Evolutionary conservation across 1,140 invertebrate genomes (phyloP).

Genomic region (Teleopsis dalmanni): DNA sequence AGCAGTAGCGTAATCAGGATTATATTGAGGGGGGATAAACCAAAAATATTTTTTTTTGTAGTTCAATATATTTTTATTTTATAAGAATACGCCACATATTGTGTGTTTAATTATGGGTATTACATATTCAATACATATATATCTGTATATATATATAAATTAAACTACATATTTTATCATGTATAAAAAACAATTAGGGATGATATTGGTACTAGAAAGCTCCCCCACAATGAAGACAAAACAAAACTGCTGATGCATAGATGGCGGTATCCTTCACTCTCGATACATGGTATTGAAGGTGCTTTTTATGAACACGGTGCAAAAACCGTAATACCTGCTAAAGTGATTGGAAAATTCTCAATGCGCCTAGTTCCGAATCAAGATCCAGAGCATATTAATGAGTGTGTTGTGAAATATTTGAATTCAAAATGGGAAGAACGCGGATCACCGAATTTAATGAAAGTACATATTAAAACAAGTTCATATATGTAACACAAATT

Average conservation of each 20-base stretch:
- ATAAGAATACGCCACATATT: no score
- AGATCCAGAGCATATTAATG: constrained; percentile 65
- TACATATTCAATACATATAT: neutral
- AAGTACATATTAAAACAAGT: constrained; percentile 47
- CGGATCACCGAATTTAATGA: constrained; percentile 79
- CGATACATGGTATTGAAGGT: constrained; percentile 80
- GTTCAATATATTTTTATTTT: no score
- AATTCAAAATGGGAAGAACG: constrained; percentile 62
- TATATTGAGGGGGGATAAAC: no score
- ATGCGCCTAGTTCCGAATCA: constrained; percentile 91
- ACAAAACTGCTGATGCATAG: constrained; percentile 75
- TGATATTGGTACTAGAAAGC: constrained; percentile 61
- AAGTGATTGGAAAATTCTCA: constrained; percentile 94
- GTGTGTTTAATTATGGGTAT: neutral
- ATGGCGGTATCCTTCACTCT: constrained; percentile 85
- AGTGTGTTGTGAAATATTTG: constrained; percentile 68
- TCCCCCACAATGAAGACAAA: constrained; percentile 73
- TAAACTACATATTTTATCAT: no score
- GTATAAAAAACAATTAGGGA: no score
- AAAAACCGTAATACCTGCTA: constrained; percentile 93
- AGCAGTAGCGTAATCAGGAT: no score
- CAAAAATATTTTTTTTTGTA: neutral
- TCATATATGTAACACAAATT: neutral
- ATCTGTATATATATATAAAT: constrained; percentile 13
- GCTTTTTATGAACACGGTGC: constrained; percentile 86